phyloP scores from a whole-genome alignment of 2,113 vertebrate species.

The Ailuropoda melanoleuca region DNA sequence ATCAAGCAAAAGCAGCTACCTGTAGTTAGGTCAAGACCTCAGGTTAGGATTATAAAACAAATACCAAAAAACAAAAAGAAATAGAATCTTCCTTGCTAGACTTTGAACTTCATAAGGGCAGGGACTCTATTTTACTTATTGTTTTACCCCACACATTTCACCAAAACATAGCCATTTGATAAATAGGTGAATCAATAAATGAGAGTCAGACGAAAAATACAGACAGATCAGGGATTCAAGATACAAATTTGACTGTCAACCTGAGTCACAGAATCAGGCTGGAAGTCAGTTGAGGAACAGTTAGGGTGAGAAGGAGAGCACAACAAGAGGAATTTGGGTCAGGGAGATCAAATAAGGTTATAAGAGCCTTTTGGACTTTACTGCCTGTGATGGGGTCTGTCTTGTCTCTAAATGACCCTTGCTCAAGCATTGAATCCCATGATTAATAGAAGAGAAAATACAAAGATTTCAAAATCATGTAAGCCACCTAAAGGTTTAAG shows the following conservation, averaged over 20 bases:
- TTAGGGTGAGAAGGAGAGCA: neutral
- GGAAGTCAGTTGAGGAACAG: neutral
- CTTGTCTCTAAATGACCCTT: neutral
- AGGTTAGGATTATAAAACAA: neutral
- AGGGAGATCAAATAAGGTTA: neutral
- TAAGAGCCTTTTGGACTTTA: neutral
- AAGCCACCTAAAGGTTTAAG: neutral
- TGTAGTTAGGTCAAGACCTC: neutral
- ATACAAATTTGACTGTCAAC: neutral
- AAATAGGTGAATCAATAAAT: neutral
- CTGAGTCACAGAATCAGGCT: neutral
- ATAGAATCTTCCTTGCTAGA: neutral
- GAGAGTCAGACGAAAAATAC: neutral
- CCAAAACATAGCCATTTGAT: neutral
- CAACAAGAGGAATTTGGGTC: fast-evolving
- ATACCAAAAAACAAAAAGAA: neutral
- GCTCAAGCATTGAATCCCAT: neutral
- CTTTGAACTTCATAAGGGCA: neutral
- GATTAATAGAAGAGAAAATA: neutral
- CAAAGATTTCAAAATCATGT: neutral
- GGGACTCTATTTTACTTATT: neutral
- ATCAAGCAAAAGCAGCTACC: neutral
- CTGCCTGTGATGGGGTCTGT: neutral
- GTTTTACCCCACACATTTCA: neutral
- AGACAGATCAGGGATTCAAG: neutral